Percentiles rank a stretch among this genome's conserved stretches.
Conservation (phyloP, 2,113 vertebrate species). For the Aegotheles bennettii region DNA sequence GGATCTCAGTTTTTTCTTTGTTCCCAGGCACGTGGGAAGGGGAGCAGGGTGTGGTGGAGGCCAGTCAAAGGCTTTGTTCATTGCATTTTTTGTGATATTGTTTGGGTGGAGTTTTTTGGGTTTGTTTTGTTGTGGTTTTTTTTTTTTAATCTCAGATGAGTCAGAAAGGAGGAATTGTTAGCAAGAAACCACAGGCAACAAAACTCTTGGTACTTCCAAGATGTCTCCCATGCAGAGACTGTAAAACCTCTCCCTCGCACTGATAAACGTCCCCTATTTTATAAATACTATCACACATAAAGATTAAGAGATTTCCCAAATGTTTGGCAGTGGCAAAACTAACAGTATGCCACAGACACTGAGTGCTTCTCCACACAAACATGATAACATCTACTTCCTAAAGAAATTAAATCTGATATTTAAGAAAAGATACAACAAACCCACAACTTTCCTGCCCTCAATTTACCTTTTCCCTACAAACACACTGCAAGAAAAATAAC, state of each 20-base stretch:
- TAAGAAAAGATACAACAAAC: background rate
- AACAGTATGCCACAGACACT: background rate
- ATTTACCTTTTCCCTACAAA: background rate
- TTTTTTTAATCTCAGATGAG: conserved; percentile 29
- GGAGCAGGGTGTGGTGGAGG: conserved; percentile 49
- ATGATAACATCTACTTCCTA: conserved; percentile 5
- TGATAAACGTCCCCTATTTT: background rate
- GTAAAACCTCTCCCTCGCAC: background rate
- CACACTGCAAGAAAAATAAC: background rate
- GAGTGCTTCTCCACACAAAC: background rate
- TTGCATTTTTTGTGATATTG: background rate
- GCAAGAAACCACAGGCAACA: conserved; percentile 1
- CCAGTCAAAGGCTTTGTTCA: conserved; percentile 55
- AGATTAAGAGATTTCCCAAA: background rate
- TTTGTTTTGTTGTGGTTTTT: background rate
- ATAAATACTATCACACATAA: background rate
- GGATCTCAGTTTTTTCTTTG: conserved; percentile 5
- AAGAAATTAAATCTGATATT: conserved; percentile 31
- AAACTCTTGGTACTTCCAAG: background rate
- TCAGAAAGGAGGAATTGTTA: conserved; percentile 41
- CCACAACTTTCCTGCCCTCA: background rate
- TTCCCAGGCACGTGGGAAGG: conserved; percentile 64
- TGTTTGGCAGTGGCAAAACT: background rate
- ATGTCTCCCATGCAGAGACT: background rate
- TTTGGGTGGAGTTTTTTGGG: conserved; percentile 34